Percentiles rank a stretch among this genome's conserved stretches.
Conservation (phyloP, 2,113 vertebrate genomes). For the Trochalopteron elliotii region DNA sequence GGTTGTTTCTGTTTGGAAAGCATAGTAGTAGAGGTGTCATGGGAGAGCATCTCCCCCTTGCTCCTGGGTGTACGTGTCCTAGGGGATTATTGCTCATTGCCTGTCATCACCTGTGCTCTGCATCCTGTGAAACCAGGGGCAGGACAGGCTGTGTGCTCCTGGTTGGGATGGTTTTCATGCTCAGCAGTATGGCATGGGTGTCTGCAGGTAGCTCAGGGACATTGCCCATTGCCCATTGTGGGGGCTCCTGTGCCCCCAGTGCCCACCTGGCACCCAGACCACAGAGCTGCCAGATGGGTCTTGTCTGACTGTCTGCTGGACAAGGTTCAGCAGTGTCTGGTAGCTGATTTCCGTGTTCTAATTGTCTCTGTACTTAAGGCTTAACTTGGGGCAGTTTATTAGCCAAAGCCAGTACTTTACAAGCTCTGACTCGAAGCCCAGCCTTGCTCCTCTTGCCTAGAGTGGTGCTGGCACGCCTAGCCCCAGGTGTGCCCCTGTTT, state of each 20-base stretch:
- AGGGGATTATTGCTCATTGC: neutral
- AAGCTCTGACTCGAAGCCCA: neutral
- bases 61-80: rapidly evolving
- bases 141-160: neutral
- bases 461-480: slow-evolving; percentile 8
- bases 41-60: neutral
- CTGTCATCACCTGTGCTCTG: rapidly evolving
- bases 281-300: rapidly evolving
- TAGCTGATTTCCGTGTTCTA: neutral
- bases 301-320: neutral
- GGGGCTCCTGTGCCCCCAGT: rapidly evolving
- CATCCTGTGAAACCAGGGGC: neutral
- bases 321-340: neutral
- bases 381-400: slow-evolving; percentile 33
- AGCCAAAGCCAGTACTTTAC: neutral
- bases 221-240: rapidly evolving
- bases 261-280: rapidly evolving
- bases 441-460: neutral
- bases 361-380: neutral
- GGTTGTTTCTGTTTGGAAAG: neutral
- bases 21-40: neutral
- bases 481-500: neutral
- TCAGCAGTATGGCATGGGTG: rapidly evolving
- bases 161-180: neutral
- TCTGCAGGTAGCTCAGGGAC: neutral